These are phyloP conservation scores for Epizoanthus stellaris DNA, from an alignment of 92 coral and sea anemone genomes.

Conservation along the genomic window DNA sequence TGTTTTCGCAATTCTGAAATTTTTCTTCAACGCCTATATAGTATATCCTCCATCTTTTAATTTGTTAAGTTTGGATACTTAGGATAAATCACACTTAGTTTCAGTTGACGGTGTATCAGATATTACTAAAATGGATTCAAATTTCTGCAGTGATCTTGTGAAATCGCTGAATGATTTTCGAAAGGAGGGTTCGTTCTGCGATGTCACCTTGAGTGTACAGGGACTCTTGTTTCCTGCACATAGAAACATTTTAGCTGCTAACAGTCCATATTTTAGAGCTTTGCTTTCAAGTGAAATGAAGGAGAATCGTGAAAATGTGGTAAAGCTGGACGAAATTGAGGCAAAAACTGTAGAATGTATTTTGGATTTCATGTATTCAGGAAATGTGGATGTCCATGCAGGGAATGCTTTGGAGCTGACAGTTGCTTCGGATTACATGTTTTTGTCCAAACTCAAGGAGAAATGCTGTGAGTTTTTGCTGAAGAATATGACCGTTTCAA, in stretches of 20 bases:
- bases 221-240: constrained; percentile 72
- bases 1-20: constrained; percentile 23
- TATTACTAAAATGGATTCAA: constrained; percentile 58
- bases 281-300: constrained; percentile 86
- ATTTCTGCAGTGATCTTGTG: constrained; percentile 67
- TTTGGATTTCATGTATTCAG: constrained; percentile 79
- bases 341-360: constrained; percentile 70
- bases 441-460: constrained; percentile 69
- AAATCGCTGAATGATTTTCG: constrained; percentile 72
- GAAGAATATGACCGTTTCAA: constrained; percentile 76
- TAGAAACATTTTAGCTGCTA: constrained; percentile 84
- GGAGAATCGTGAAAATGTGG: constrained; percentile 68
- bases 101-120: background rate
- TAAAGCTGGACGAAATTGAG: constrained; percentile 71
- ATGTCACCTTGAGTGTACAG: constrained; percentile 70
- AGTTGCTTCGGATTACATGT: constrained; percentile 81
- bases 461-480: constrained; percentile 74
- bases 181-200: constrained; percentile 76
- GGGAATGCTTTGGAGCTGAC: constrained; percentile 72
- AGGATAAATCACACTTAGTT: too few species aligned
- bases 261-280: constrained; percentile 81
- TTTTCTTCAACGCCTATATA: too few species aligned
- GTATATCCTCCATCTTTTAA: too few species aligned
- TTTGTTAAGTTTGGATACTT: too few species aligned
- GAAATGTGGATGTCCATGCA: constrained; percentile 59